Conservation (phyloP, 2,113 vertebrate genomes). For the Callopanchax toddi region DNA sequence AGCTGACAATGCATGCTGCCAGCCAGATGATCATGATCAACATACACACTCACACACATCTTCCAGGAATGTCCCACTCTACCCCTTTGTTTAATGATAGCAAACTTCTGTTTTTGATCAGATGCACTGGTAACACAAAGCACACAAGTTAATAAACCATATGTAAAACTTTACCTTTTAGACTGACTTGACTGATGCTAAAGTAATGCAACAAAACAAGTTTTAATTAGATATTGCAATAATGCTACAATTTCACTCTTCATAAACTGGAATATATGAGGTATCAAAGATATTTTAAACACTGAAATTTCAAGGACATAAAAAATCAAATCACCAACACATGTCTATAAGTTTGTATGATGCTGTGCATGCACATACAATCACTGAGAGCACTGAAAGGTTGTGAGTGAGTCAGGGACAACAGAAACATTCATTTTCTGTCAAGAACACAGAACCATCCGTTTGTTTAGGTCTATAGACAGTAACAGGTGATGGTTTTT, state of each 20-base stretch:
- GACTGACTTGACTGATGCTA: neutral
- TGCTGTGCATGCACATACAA: too few relatives aligned
- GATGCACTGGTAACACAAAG: neutral
- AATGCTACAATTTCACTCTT: neutral
- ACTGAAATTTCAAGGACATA: neutral
- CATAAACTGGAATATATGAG: neutral
- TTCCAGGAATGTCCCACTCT: slow-evolving; percentile 22
- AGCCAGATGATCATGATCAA: slow-evolving; percentile 42
- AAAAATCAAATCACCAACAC: neutral
- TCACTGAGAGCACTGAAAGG: neutral
- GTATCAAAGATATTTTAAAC: neutral
- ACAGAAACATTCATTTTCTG: too few relatives aligned
- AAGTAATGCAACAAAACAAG: neutral
- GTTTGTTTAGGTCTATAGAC: neutral
- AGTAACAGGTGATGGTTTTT: neutral
- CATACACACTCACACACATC: slow-evolving; percentile 1
- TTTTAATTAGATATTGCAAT: too few relatives aligned
- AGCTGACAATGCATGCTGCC: slow-evolving; percentile 61
- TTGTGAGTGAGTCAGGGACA: slow-evolving; percentile 1
- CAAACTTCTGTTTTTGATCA: slow-evolving; percentile 14
- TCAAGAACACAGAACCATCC: neutral
- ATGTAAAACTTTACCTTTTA: neutral
- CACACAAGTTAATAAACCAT: neutral
- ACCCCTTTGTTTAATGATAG: slow-evolving; percentile 23
- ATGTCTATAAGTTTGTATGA: neutral